Percentiles rank a stretch among this genome's conserved stretches.
Evolutionary conservation across 2,113 vertebrate species (phyloP).

Genomic region (Paratilapia polleni): DNA sequence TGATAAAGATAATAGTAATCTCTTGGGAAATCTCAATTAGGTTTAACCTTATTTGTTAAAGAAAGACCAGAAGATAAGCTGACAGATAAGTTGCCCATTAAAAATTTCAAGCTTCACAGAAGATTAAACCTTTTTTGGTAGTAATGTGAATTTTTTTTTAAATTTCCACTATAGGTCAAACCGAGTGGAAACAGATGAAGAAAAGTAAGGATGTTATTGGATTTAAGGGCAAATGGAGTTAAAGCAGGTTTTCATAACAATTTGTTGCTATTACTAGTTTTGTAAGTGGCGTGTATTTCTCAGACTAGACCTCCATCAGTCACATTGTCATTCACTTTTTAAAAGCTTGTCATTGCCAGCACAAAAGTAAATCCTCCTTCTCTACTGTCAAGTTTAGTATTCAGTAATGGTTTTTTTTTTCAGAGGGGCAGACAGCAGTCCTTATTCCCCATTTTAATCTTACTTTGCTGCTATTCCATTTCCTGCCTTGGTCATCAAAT

Average conservation of each 20-base stretch:
- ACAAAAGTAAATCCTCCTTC: constrained; percentile 45
- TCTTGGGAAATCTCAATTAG: background rate
- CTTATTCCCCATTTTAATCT: constrained; percentile 68
- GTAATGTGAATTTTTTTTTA: background rate
- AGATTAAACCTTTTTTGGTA: background rate
- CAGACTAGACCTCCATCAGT: constrained; percentile 10
- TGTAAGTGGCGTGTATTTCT: background rate
- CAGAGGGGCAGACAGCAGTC: constrained; percentile 22
- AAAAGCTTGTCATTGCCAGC: constrained; percentile 12
- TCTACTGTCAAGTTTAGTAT: constrained; percentile 37
- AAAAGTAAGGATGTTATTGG: background rate
- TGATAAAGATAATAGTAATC: background rate
- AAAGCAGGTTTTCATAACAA: constrained; percentile 8
- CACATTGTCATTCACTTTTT: constrained; percentile 19
- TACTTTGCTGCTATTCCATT: constrained; percentile 67
- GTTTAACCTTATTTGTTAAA: constrained; percentile 16
- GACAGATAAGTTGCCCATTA: background rate
- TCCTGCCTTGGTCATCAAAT: constrained; percentile 65
- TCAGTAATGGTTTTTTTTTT: constrained; percentile 47
- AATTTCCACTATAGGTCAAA: background rate
- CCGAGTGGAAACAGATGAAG: background rate
- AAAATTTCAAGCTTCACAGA: background rate
- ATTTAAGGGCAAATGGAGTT: background rate
- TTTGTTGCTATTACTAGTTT: constrained; percentile 19
- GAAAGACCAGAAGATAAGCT: background rate